Conservation (phyloP, 2,888 invertebrate genomes). For the Pelosia muscerda region DNA sequence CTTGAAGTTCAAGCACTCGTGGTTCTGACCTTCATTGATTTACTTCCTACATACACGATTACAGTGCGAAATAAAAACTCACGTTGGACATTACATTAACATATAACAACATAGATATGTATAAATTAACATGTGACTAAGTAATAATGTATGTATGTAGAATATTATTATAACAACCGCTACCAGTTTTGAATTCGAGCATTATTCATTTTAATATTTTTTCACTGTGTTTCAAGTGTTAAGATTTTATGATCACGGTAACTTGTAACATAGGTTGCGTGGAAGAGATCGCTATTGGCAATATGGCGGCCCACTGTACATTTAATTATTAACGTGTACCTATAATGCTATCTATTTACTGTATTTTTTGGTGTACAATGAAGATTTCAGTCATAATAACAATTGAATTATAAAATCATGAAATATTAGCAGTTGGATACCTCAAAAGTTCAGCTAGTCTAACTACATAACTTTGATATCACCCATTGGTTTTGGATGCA, state of each 20-base stretch:
- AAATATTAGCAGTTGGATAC: no score
- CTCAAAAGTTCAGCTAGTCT: no score
- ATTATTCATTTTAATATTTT: background rate
- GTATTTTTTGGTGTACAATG: no score
- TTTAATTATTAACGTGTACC: no score
- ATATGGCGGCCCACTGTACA: no score
- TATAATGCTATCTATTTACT: no score
- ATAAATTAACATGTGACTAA: background rate
- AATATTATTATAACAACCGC: slow-evolving; percentile 1
- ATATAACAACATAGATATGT: slow-evolving; percentile 3
- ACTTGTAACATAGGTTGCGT: no score
- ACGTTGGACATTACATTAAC: background rate
- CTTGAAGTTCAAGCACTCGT: slow-evolving; percentile 20
- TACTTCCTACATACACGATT: slow-evolving; percentile 24
- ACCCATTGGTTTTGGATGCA: no score
- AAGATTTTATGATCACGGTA: background rate
- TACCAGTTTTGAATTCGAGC: background rate
- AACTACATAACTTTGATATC: no score
- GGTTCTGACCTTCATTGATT: slow-evolving; percentile 19
- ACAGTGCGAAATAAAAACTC: slow-evolving; percentile 10
- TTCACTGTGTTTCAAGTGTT: background rate
- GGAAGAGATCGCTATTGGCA: no score
- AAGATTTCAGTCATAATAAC: no score
- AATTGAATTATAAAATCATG: no score
- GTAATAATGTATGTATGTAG: background rate